Conservation (phyloP, 2,888 invertebrate genomes). For the Drosophila robusta region DNA sequence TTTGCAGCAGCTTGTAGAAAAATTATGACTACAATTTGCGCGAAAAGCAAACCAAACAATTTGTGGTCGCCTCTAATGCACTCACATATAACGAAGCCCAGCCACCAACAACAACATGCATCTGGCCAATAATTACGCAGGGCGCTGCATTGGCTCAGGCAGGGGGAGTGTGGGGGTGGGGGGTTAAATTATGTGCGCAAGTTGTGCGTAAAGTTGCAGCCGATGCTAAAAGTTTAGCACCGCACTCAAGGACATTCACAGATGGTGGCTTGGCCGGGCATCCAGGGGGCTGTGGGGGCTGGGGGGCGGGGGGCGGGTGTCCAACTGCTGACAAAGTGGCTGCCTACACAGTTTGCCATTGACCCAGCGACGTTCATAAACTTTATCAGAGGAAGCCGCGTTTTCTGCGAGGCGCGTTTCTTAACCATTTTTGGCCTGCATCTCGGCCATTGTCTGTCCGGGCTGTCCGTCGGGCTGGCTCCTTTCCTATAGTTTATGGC, state of each 20-base stretch:
- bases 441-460: slow-evolving; percentile 69
- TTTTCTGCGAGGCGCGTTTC: slow-evolving; percentile 35
- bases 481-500: slow-evolving; percentile 79
- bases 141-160: background rate
- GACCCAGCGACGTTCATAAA: slow-evolving; percentile 67
- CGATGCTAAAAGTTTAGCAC: slow-evolving; percentile 75
- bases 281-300: background rate
- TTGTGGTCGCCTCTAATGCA: slow-evolving; percentile 78
- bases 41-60: slow-evolving; percentile 74
- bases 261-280: no score
- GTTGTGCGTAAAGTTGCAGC: slow-evolving; percentile 74
- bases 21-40: slow-evolving; percentile 76
- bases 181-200: slow-evolving; percentile 71
- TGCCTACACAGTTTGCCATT: slow-evolving; percentile 58
- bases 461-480: slow-evolving; percentile 53
- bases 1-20: slow-evolving; percentile 48
- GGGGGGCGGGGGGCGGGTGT: background rate
- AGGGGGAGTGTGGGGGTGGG: background rate
- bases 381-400: slow-evolving; percentile 77
- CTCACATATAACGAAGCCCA: slow-evolving; percentile 62
- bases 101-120: slow-evolving; percentile 33
- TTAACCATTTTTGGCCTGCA: slow-evolving; percentile 32
- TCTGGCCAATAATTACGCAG: slow-evolving; percentile 72
- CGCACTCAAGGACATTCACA: slow-evolving; percentile 61
- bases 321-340: slow-evolving; percentile 72